phyloP scores from a whole-genome alignment of 30 jellyfish, hydroid and myxozoan species.

The Calvadosia cruxmelitensis region DNA sequence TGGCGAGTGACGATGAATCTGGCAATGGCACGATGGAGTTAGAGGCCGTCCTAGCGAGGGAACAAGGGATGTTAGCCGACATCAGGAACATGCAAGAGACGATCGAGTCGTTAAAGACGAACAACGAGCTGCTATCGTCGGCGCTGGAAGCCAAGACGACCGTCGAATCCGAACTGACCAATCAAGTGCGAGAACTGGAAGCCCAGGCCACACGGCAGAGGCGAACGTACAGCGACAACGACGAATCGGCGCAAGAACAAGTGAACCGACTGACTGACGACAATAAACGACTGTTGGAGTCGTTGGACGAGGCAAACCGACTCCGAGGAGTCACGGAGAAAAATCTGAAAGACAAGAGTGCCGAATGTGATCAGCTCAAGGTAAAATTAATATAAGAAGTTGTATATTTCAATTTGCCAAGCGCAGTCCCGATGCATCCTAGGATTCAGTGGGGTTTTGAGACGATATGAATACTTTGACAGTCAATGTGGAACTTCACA shows the following conservation, averaged over 20 bases:
- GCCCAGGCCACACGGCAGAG: background rate
- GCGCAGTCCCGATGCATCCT: too few species aligned
- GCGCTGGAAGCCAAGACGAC: constrained; percentile 26
- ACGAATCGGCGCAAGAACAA: background rate
- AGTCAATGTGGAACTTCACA: too few species aligned
- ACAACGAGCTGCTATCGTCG: constrained; percentile 17
- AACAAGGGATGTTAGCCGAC: constrained; percentile 12
- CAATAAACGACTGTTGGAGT: background rate
- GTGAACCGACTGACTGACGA: background rate
- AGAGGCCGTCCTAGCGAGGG: constrained; percentile 12
- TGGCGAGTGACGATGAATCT: constrained; percentile 38
- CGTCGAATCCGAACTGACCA: constrained; percentile 33
- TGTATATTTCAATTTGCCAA: too few species aligned
- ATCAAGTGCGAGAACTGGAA: constrained; percentile 28
- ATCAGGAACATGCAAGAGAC: constrained; percentile 13
- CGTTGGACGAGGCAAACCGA: background rate
- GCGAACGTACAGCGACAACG: background rate
- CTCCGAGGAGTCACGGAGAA: background rate
- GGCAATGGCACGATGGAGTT: constrained; percentile 19
- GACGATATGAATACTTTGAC: too few species aligned
- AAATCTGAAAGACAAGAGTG: background rate
- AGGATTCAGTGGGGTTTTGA: too few species aligned
- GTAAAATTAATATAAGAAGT: too few species aligned
- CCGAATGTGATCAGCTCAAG: background rate
- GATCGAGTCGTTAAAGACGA: constrained; percentile 23